A percentile compares a stretch with the other conserved stretches of the same genome.
Conservation (phyloP, 2,113 vertebrate species). For the Hippocampus guttulatus region DNA sequence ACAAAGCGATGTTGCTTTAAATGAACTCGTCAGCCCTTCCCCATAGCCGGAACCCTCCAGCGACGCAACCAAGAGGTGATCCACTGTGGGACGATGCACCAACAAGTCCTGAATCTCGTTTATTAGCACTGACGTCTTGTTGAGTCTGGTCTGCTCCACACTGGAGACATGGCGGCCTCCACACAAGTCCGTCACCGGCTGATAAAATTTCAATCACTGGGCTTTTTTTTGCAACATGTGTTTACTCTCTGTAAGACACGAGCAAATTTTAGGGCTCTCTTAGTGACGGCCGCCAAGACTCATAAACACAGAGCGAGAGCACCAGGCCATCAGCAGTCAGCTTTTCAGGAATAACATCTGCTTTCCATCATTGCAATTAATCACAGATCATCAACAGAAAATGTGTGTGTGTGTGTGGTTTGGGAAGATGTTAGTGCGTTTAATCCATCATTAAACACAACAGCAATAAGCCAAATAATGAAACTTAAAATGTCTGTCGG, state of each 20-base stretch:
- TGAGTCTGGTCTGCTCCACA: slow-evolving; percentile 30
- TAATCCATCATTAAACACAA: slow-evolving; percentile 33
- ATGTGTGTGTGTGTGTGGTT: background rate
- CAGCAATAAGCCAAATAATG: slow-evolving; percentile 28
- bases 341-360: slow-evolving; percentile 51
- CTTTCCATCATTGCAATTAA: slow-evolving; percentile 49
- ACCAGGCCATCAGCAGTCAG: slow-evolving; percentile 6
- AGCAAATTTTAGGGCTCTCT: slow-evolving; percentile 12
- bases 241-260: slow-evolving; percentile 13
- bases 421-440: slow-evolving; percentile 13
- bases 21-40: too few species aligned
- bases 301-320: slow-evolving; percentile 13
- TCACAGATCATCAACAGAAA: slow-evolving; percentile 34
- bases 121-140: slow-evolving; percentile 20
- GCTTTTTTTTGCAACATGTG: background rate
- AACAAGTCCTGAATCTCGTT: slow-evolving; percentile 16
- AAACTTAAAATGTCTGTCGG: slow-evolving; percentile 35
- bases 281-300: background rate
- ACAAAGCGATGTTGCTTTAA: too few species aligned
- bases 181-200: background rate
- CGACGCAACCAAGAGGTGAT: slow-evolving; percentile 23
- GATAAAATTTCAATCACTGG: slow-evolving; percentile 4
- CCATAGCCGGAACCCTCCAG: background rate
- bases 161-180: slow-evolving; percentile 1
- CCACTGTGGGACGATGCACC: slow-evolving; percentile 11